Evolutionary conservation across 2,113 vertebrate species (phyloP).

Genomic region (Cichladusa arquata): DNA sequence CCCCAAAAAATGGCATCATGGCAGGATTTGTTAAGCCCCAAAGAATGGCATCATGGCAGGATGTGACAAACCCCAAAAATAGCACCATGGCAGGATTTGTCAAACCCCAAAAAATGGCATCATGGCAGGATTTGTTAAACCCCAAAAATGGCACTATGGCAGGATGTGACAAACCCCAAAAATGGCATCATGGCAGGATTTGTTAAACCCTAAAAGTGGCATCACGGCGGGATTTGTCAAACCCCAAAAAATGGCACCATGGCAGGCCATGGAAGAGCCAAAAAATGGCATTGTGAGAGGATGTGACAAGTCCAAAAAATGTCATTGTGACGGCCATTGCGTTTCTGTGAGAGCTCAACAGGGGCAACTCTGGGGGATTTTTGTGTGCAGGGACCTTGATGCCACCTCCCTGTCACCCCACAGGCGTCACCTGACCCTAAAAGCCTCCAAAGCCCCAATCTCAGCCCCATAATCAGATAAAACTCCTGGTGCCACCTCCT

Average conservation of each 20-base stretch:
- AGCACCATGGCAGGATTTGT: fast-evolving
- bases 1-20: fast-evolving
- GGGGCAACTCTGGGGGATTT: not conserved
- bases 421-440: fast-evolving
- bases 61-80: not conserved
- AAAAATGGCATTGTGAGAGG: not conserved
- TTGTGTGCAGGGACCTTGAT: not conserved
- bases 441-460: not conserved
- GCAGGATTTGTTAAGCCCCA: fast-evolving
- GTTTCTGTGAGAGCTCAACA: fast-evolving
- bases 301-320: not conserved
- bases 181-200: fast-evolving
- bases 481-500: not conserved
- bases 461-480: not conserved
- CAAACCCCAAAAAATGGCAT: too few relatives aligned
- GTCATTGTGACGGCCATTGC: fast-evolving
- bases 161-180: too few relatives aligned
- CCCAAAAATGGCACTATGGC: not conserved
- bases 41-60: fast-evolving
- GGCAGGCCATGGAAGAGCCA: fast-evolving
- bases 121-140: fast-evolving
- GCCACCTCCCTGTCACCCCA: not conserved
- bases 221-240: fast-evolving
- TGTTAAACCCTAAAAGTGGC: fast-evolving
- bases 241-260: fast-evolving